These are phyloP conservation scores for Heterodera filipjevi DNA, from an alignment of 2,888 invertebrate genomes.

Conservation along the genomic window DNA sequence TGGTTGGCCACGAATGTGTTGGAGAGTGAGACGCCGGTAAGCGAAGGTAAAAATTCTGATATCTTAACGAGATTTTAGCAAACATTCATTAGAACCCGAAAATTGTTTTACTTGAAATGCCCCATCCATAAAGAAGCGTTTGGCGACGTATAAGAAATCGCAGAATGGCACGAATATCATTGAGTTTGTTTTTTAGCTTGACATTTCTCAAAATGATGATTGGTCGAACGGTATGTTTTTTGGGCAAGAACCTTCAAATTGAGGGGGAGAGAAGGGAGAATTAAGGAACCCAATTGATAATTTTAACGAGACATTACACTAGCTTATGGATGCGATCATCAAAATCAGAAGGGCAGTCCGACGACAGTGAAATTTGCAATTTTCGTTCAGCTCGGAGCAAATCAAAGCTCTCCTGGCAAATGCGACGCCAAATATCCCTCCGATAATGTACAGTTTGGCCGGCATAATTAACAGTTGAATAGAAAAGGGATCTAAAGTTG, in stretches of 20 bases:
- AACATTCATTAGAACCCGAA: not conserved
- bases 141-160: conserved; percentile 13
- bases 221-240: conserved; percentile 17
- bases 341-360: not conserved
- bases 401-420: conserved; percentile 14
- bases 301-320: not conserved
- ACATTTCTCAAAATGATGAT: conserved; percentile 20
- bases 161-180: conserved; percentile 14
- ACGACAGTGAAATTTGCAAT: not conserved
- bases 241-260: conserved; percentile 22
- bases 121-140: conserved; percentile 17
- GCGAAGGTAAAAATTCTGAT: conserved; percentile 4
- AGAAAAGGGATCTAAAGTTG: conserved; percentile 20
- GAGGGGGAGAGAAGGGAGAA: not conserved
- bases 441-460: conserved; percentile 28
- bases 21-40: conserved; percentile 15
- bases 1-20: not conserved
- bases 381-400: conserved; percentile 19
- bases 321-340: not conserved
- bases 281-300: not conserved
- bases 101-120: conserved; percentile 10
- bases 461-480: conserved; percentile 21
- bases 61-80: conserved; percentile 7
- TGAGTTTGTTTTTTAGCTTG: not conserved
- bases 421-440: conserved; percentile 15